Evolutionary conservation across 2,113 vertebrate genomes (phyloP).

Genomic region (Pteropus alecto): DNA sequence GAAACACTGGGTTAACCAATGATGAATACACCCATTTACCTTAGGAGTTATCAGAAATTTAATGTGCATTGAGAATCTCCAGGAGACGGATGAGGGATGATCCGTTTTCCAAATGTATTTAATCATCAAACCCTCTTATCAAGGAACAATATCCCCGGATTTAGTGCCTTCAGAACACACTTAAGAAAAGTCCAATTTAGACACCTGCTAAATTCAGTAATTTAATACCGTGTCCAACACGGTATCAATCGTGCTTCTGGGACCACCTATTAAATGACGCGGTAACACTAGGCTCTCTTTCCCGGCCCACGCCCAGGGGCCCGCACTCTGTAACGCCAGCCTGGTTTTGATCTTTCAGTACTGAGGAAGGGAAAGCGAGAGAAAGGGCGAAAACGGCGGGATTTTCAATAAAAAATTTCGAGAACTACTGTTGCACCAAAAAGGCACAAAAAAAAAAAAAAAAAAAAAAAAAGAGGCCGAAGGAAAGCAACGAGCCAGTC

Average conservation of each 20-base stretch:
- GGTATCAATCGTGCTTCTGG: fast-evolving
- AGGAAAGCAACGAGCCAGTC: background rate
- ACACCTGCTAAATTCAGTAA: background rate
- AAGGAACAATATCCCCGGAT: background rate
- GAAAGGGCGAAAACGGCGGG: background rate
- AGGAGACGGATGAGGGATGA: background rate
- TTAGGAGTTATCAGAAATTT: background rate
- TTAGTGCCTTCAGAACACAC: background rate
- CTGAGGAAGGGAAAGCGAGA: background rate
- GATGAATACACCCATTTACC: no score
- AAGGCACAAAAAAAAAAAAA: background rate
- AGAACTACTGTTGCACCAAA: background rate
- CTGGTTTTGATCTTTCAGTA: no score
- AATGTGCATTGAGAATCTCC: no score
- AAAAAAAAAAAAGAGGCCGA: no score
- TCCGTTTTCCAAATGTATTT: background rate
- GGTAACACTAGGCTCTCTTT: background rate
- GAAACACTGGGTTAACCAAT: background rate
- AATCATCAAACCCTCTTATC: background rate
- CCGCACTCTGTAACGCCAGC: background rate
- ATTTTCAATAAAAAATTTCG: background rate
- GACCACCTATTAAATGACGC: background rate
- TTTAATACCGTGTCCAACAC: background rate
- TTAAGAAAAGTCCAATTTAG: background rate
- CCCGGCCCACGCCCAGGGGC: fast-evolving